These are phyloP conservation scores for Periophthalmus modestus DNA, from an alignment of 2,113 vertebrate genomes.

Conservation along the genomic window DNA sequence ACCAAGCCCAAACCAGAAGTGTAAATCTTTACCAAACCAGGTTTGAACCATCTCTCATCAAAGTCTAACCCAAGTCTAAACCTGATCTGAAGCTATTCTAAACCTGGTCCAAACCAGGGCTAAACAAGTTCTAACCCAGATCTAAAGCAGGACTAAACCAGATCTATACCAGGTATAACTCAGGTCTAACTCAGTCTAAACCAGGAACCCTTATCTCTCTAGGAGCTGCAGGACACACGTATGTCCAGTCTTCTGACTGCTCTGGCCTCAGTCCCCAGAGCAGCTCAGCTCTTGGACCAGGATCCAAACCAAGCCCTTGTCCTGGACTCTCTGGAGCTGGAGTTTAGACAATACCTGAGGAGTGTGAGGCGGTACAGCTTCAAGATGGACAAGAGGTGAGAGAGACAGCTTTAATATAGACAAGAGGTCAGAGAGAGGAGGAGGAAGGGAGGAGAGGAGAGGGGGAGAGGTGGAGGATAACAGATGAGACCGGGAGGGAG, in stretches of 20 bases:
- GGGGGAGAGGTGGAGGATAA: no score
- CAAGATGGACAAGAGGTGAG: constrained; percentile 71
- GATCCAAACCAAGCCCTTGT: constrained; percentile 68
- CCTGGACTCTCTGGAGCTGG: constrained; percentile 77
- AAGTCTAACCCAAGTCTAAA: background rate
- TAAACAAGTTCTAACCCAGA: background rate
- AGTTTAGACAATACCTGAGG: constrained; percentile 74
- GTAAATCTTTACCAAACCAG: no score
- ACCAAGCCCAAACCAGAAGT: no score
- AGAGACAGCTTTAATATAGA: no score
- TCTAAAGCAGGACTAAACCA: background rate
- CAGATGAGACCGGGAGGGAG: no score
- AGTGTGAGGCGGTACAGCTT: constrained; percentile 76
- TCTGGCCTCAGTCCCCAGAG: constrained; percentile 75
- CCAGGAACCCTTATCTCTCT: background rate
- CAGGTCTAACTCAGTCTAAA: background rate
- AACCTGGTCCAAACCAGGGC: no score
- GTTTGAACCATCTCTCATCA: background rate
- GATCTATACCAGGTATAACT: no score
- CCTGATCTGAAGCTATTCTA: no score
- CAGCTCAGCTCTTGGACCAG: constrained; percentile 77
- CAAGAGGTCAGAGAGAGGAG: no score
- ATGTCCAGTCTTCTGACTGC: constrained; percentile 70
- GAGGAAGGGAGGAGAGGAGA: no score
- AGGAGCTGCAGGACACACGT: constrained; percentile 76